A percentile compares a stretch with the other conserved stretches of the same genome.
phyloP scores from a whole-genome alignment of 1,140 invertebrate genomes.

The Drosophila lini region DNA sequence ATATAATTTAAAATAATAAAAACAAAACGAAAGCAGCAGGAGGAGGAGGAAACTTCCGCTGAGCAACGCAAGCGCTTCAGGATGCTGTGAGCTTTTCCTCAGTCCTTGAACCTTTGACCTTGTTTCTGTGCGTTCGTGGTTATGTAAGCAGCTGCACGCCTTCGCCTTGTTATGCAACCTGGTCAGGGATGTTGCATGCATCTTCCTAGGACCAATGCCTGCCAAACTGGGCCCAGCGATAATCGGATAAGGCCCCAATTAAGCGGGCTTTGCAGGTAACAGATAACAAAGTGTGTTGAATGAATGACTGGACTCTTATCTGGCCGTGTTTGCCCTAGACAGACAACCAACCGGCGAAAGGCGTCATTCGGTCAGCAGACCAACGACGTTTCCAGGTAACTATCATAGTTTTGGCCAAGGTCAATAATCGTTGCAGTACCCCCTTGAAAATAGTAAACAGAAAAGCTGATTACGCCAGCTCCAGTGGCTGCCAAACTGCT shows the following conservation, averaged over 20 bases:
- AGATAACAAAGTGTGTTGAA: slow-evolving; percentile 37
- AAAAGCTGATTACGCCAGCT: slow-evolving; percentile 13
- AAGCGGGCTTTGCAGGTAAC: slow-evolving; percentile 1
- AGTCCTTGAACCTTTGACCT: slow-evolving; percentile 81
- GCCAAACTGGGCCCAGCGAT: slow-evolving; percentile 37
- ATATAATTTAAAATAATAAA: slow-evolving; percentile 56
- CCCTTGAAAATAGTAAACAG: slow-evolving; percentile 1
- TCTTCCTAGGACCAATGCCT: slow-evolving; percentile 20
- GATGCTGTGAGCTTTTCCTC: slow-evolving; percentile 57
- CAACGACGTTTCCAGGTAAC: slow-evolving; percentile 8
- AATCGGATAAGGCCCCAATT: slow-evolving; percentile 19
- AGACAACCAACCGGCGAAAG: slow-evolving; percentile 13
- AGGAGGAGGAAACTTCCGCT: slow-evolving; percentile 45
- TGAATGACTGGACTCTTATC: slow-evolving; percentile 59
- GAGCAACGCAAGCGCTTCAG: slow-evolving; percentile 38
- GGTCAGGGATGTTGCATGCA: slow-evolving; percentile 31
- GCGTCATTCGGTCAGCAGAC: slow-evolving; percentile 20
- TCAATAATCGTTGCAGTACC: background rate
- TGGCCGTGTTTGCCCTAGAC: slow-evolving; percentile 31
- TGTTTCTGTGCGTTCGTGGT: slow-evolving; percentile 51
- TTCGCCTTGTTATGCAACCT: slow-evolving; percentile 61
- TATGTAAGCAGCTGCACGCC: slow-evolving; percentile 56
- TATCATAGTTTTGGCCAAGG: slow-evolving; percentile 18
- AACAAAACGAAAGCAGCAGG: slow-evolving; percentile 41
- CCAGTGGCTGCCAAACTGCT: slow-evolving; percentile 31